Evolutionary conservation across 2,113 vertebrate species (phyloP).

Genomic region (Dissostichus mawsoni): DNA sequence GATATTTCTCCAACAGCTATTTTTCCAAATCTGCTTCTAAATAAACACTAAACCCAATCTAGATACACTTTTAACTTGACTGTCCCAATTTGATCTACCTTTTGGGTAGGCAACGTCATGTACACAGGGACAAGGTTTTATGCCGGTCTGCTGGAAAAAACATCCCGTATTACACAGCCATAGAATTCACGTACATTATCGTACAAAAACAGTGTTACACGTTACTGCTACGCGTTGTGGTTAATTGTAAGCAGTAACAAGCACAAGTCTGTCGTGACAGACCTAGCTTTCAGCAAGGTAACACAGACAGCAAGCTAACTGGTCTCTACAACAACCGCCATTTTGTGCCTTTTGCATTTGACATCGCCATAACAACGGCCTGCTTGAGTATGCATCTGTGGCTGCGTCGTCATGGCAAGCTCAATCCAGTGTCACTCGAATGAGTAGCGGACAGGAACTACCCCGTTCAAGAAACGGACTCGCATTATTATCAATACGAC

Average conservation of each 20-base stretch:
- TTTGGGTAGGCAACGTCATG: neutral
- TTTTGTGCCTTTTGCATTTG: slow-evolving; percentile 88
- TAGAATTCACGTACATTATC: neutral
- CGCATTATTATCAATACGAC: slow-evolving; percentile 31
- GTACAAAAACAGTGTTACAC: neutral
- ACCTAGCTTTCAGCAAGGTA: slow-evolving; percentile 53
- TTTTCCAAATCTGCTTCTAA: neutral
- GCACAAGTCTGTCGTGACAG: slow-evolving; percentile 64
- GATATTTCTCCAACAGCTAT: neutral
- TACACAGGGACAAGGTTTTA: neutral
- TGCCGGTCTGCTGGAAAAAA: neutral
- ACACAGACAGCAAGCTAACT: slow-evolving; percentile 69
- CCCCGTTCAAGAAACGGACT: slow-evolving; percentile 27
- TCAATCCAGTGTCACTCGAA: slow-evolving; percentile 49
- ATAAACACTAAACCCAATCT: neutral
- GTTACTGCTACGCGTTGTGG: neutral
- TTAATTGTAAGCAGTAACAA: neutral
- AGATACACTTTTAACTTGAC: slow-evolving; percentile 4
- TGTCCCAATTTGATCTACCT: neutral
- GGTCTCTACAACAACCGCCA: slow-evolving; percentile 86
- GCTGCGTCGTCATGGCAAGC: slow-evolving; percentile 72
- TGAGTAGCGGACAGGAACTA: slow-evolving; percentile 28
- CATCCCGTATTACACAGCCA: neutral
- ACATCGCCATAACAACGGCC: slow-evolving; percentile 89
- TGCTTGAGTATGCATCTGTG: slow-evolving; percentile 75